These are phyloP conservation scores for Danio tinwini DNA, from an alignment of 2,797 vertebrate species.

Conservation along the genomic window DNA sequence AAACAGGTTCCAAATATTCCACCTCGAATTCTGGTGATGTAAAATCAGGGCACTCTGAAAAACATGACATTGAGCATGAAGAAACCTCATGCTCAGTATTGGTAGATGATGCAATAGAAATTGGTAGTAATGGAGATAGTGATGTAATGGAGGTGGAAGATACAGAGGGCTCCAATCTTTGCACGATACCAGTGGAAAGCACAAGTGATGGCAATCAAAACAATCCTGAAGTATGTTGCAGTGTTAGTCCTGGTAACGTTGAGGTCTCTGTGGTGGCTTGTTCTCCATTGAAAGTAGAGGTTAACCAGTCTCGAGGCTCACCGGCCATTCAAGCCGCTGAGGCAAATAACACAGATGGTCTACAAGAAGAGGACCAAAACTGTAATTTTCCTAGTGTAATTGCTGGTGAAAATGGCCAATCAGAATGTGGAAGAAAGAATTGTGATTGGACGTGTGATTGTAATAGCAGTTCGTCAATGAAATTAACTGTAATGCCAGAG, in stretches of 20 bases:
- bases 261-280: constrained; percentile 27
- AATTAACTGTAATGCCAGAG: not conserved
- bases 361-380: constrained; percentile 9
- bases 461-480: not conserved
- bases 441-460: constrained; percentile 5
- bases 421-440: constrained; percentile 1
- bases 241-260: constrained; percentile 15
- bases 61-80: constrained; percentile 17
- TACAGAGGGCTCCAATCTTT: not conserved
- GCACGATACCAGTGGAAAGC: constrained; percentile 11
- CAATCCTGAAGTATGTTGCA: not conserved
- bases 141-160: not conserved
- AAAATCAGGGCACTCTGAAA: constrained; percentile 25
- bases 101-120: not conserved
- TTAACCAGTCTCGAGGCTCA: not conserved
- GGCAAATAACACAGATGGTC: not conserved
- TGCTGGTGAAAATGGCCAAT: constrained; percentile 3
- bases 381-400: not conserved
- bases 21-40: not conserved
- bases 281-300: constrained; percentile 5
- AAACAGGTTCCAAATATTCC: constrained; percentile 16
- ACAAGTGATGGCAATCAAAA: not conserved
- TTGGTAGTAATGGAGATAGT: not conserved
- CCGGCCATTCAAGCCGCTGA: not conserved
- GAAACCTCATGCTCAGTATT: constrained; percentile 6